Percentiles rank a stretch among this genome's conserved stretches.
Evolutionary conservation across 2,888 invertebrate genomes (phyloP).

Genomic region (Tachina lurida): DNA sequence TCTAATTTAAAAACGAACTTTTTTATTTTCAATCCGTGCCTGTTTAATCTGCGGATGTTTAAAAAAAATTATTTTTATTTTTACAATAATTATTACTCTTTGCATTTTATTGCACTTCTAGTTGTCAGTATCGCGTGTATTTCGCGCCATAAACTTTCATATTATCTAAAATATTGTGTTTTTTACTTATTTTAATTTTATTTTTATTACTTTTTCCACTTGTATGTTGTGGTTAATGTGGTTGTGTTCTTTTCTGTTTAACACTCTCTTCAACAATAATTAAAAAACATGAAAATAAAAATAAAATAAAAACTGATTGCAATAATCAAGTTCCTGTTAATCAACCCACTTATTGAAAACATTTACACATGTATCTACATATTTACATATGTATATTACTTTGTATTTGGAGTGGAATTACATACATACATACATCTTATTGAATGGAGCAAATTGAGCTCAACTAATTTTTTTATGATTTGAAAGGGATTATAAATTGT

Average conservation of each 20-base stretch:
- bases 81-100: conserved; percentile 45
- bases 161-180: conserved; percentile 55
- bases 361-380: background rate
- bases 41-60: conserved; percentile 57
- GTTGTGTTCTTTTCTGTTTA: conserved; percentile 42
- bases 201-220: conserved; percentile 31
- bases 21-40: conserved; percentile 23
- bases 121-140: conserved; percentile 69
- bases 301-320: conserved; percentile 14
- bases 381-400: background rate
- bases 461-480: conserved; percentile 9
- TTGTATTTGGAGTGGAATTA: conserved; percentile 37
- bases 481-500: conserved; percentile 2
- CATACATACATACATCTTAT: background rate
- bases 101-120: conserved; percentile 31
- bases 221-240: conserved; percentile 55
- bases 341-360: conserved; percentile 49
- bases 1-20: conserved; percentile 35
- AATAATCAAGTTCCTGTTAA: conserved; percentile 60
- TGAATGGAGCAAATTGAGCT: conserved; percentile 20
- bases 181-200: conserved; percentile 29
- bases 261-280: conserved; percentile 1
- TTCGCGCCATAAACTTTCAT: conserved; percentile 45
- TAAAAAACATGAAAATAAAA: background rate
- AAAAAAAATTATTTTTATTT: conserved; percentile 37